Base-by-base conservation (phyloP, 2,113 vertebrate species). In the Solea solea region DNA sequence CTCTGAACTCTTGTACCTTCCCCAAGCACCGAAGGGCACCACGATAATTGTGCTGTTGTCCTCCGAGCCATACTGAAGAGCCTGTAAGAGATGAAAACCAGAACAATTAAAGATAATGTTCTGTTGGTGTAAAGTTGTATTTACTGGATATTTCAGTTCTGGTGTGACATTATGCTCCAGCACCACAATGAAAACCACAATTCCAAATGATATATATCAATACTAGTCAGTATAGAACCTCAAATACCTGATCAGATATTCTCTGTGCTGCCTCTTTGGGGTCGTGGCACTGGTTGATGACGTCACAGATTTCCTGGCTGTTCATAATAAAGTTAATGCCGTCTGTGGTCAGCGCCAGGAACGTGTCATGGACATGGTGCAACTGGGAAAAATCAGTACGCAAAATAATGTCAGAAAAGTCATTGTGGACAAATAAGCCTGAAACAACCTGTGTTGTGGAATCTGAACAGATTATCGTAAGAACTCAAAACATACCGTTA, bases 271-370 rank as follows among this genome's bases (percentile, higher is more conserved):
- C 98, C 89, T 98, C 97, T 1, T 89, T 93, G 14, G 98, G 97
- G 75, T 98, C 96, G 0, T 96, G 93, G 81, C 96, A 98, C 88
- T 98, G 96, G 84, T 91, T 98, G 74, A 98, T 95, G 76, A 95
- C 94, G 69, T 98, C 86, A 21, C 98, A 99, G 87, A 99, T 99
- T 89, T 99, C 98, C 78, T 99, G 98, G 76, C 97, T 99, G 75
- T 98, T 99, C 90, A 99, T 96, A 8, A 97, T 98, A 86, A 99
- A 98, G 94, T 99, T 99, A 64, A 99, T 92, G 42, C 98, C 98
- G 0, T 99, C 97, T 0, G 97, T 99, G 34, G 97, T 99, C 82
- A 99, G 96, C 9, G 96, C 96, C 83, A 99, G 91, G 87, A 99
- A 99, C 14, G 96, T 90, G 80, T 99, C 98, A 0, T 96, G 92